Percentiles rank a stretch among this genome's conserved stretches.
Evolutionary conservation across 1,140 invertebrate genomes (phyloP).

Genomic region (Listronotus bonariensis): DNA sequence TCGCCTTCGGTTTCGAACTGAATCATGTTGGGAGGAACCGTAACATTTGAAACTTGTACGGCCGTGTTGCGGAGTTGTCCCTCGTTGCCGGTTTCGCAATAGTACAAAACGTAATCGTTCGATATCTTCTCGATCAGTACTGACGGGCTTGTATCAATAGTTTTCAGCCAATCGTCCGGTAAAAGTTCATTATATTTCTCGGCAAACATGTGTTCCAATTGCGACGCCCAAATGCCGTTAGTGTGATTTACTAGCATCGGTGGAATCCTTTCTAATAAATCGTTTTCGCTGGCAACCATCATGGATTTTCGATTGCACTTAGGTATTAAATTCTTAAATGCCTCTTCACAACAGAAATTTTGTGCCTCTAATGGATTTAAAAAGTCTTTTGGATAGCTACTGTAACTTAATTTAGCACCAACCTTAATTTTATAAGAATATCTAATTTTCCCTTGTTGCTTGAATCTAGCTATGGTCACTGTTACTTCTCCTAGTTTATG

Average conservation of each 20-base stretch:
- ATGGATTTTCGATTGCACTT: slow-evolving; percentile 46
- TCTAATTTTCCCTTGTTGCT: slow-evolving; percentile 45
- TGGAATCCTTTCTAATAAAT: slow-evolving; percentile 52
- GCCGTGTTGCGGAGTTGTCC: too few species aligned
- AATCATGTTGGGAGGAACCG: slow-evolving; percentile 49
- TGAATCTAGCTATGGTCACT: slow-evolving; percentile 30
- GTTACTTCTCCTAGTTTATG: slow-evolving; percentile 43
- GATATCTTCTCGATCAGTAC: slow-evolving; percentile 41
- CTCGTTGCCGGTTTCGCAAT: slow-evolving; percentile 49
- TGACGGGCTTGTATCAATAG: slow-evolving; percentile 45
- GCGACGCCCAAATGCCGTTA: slow-evolving; percentile 47
- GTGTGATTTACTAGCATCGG: slow-evolving; percentile 40
- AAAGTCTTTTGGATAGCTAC: slow-evolving; percentile 65
- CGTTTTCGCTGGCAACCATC: slow-evolving; percentile 44
- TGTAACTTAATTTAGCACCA: slow-evolving; percentile 55
- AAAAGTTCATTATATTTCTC: slow-evolving; percentile 49
- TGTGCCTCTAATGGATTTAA: slow-evolving; percentile 59
- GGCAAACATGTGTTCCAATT: slow-evolving; percentile 48
- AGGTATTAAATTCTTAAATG: slow-evolving; percentile 57
- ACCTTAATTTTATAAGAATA: slow-evolving; percentile 58
- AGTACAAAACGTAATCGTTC: slow-evolving; percentile 41
- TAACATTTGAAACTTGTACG: too few species aligned
- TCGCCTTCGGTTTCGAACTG: slow-evolving; percentile 42
- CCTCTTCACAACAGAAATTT: slow-evolving; percentile 59
- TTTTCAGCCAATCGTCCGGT: slow-evolving; percentile 51